These are phyloP conservation scores for Thalassarche chlororhynchos DNA, from an alignment of 2,113 vertebrate genomes.

Conservation along the genomic window DNA sequence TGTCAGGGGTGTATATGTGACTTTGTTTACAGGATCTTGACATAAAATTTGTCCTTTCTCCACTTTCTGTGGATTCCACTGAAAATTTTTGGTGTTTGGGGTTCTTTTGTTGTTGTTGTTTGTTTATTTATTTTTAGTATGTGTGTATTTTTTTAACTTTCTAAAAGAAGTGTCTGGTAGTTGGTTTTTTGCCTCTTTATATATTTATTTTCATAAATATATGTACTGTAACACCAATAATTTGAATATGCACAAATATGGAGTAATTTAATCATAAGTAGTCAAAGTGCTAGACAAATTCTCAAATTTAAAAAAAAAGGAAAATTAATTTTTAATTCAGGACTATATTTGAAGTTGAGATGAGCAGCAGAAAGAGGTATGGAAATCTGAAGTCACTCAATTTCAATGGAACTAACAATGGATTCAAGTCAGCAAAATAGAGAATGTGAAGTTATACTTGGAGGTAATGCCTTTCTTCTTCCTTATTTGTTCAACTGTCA, in stretches of 20 bases:
- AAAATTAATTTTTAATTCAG: neutral
- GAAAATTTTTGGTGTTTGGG: neutral
- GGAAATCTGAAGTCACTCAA: neutral
- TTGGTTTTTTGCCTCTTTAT: fast-evolving
- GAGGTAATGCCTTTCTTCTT: neutral
- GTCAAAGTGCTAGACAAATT: neutral
- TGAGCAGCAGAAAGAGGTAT: neutral
- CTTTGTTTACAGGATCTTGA: neutral
- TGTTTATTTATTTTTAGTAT: neutral
- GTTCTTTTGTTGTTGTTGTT: neutral
- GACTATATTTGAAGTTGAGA: neutral
- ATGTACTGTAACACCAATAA: neutral
- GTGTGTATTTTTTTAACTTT: neutral
- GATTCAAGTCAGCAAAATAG: neutral
- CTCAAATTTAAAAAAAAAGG: neutral
- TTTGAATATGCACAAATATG: neutral
- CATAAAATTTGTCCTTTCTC: neutral
- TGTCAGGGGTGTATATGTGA: neutral
- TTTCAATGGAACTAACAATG: neutral
- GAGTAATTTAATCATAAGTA: neutral
- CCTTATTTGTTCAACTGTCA: slow-evolving; percentile 11
- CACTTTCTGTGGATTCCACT: neutral
- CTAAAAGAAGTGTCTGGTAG: neutral
- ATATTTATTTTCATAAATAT: neutral
- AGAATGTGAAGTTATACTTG: neutral